These are phyloP conservation scores for Zaprionus davidi DNA, from an alignment of 1,140 invertebrate genomes.

Conservation along the genomic window DNA sequence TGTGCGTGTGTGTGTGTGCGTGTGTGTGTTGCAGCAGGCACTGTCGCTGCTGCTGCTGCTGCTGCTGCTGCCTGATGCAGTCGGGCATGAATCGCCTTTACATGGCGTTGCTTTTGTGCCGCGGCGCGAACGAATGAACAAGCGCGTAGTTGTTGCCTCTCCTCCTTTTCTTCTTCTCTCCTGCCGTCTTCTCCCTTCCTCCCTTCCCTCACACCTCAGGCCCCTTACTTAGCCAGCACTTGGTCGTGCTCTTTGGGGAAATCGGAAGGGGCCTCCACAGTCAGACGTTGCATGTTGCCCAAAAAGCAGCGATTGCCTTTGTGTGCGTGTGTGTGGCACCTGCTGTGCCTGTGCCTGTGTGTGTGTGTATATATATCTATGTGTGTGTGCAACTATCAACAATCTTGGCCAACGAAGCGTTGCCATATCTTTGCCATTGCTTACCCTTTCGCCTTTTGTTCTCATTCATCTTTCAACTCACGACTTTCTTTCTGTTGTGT, in stretches of 20 bases:
- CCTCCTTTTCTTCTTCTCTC: too few species aligned
- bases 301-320: conserved; percentile 7
- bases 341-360: background rate
- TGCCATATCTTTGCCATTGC: conserved; percentile 62
- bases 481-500: conserved; percentile 12
- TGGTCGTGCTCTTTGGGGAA: background rate
- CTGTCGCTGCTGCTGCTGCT: background rate
- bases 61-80: conserved; percentile 52
- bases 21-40: conserved; percentile 8
- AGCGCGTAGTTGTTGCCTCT: background rate
- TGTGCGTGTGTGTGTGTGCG: background rate
- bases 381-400: conserved; percentile 60
- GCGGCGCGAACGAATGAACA: conserved; percentile 23
- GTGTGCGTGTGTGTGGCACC: background rate
- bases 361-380: conserved; percentile 11
- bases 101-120: conserved; percentile 70
- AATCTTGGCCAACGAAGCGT: conserved; percentile 69
- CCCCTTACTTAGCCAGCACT: background rate
- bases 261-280: background rate
- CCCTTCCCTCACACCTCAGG: background rate
- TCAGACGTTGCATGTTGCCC: conserved; percentile 2
- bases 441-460: conserved; percentile 43
- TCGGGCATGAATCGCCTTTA: conserved; percentile 78
- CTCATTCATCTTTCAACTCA: conserved; percentile 31
- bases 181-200: background rate